Conservation (phyloP, 2,797 vertebrate genomes). For the Tamandua tetradactyla region DNA sequence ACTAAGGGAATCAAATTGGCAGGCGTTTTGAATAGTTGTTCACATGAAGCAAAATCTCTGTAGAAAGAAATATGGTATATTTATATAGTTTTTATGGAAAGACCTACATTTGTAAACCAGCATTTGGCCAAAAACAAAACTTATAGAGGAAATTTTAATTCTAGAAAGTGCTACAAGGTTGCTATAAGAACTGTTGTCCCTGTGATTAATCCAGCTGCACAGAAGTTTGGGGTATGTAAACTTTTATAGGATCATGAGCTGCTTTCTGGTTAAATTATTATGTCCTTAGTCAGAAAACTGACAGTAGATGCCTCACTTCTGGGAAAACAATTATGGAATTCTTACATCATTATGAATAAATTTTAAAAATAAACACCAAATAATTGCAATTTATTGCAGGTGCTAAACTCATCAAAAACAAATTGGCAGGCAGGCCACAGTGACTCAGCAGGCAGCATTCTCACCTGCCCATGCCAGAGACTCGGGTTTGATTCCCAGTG, state of each 20-base stretch:
- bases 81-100: slow-evolving; percentile 58
- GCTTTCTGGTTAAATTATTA: slow-evolving; percentile 69
- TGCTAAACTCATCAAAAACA: slow-evolving; percentile 73
- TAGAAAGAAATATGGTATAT: slow-evolving; percentile 7
- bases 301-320: slow-evolving; percentile 70
- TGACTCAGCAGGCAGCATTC: no score
- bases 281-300: slow-evolving; percentile 68
- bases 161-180: slow-evolving; percentile 57
- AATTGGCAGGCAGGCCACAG: slow-evolving; percentile 71
- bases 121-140: slow-evolving; percentile 67
- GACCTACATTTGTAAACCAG: slow-evolving; percentile 52
- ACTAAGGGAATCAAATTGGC: slow-evolving; percentile 12
- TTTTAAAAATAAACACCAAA: slow-evolving; percentile 58
- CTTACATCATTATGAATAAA: slow-evolving; percentile 56
- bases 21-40: slow-evolving; percentile 7
- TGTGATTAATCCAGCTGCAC: slow-evolving; percentile 34
- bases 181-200: slow-evolving; percentile 71
- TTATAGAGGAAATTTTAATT: slow-evolving; percentile 54
- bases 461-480: no score
- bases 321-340: slow-evolving; percentile 24
- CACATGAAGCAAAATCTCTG: slow-evolving; percentile 30
- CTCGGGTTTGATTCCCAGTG: no score
- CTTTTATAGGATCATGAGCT: slow-evolving; percentile 68
- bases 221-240: slow-evolving; percentile 10
- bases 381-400: slow-evolving; percentile 60